These are phyloP conservation scores for Ptychobarbus kaznakovi DNA, from an alignment of 2,797 vertebrate species.

Conservation along the genomic window DNA sequence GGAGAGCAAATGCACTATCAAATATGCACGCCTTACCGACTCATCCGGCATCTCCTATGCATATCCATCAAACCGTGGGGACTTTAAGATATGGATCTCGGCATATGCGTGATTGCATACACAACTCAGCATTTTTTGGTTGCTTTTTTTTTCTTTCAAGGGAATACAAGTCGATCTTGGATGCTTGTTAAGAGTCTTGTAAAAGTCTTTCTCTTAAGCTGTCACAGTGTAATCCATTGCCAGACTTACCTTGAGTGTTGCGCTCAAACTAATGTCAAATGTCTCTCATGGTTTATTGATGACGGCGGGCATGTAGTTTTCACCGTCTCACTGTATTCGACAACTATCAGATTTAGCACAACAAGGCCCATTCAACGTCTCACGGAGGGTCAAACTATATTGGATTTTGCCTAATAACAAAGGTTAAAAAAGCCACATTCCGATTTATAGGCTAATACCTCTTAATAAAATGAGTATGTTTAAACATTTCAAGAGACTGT, in stretches of 20 bases:
- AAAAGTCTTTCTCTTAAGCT: conserved; percentile 40
- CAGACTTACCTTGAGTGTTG: conserved; percentile 1
- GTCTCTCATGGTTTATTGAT: conserved; percentile 4
- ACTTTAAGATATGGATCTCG: conserved; percentile 73
- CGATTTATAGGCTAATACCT: neutral
- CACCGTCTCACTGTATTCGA: neutral
- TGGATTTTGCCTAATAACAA: neutral
- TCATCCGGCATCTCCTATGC: conserved; percentile 79
- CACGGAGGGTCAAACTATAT: neutral
- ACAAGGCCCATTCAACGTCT: neutral
- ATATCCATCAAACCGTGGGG: conserved; percentile 81
- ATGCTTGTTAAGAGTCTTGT: conserved; percentile 40
- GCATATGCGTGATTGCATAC: conserved; percentile 73
- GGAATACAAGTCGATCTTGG: conserved; percentile 34
- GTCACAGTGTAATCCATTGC: conserved; percentile 4
- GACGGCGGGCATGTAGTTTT: neutral
- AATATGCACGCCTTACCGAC: conserved; percentile 79
- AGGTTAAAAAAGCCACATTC: neutral
- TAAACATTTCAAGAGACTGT: neutral
- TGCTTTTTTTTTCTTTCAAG: conserved; percentile 11
- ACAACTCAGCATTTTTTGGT: conserved; percentile 75
- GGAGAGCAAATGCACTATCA: conserved; percentile 80
- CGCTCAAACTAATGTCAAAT: conserved; percentile 16
- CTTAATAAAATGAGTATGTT: neutral
- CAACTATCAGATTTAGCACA: conserved; percentile 4